Percentiles rank a stretch among this genome's conserved stretches.
These are phyloP conservation scores for Semnornis frantzii DNA, from an alignment of 2,113 vertebrate genomes.

Conservation along the genomic window DNA sequence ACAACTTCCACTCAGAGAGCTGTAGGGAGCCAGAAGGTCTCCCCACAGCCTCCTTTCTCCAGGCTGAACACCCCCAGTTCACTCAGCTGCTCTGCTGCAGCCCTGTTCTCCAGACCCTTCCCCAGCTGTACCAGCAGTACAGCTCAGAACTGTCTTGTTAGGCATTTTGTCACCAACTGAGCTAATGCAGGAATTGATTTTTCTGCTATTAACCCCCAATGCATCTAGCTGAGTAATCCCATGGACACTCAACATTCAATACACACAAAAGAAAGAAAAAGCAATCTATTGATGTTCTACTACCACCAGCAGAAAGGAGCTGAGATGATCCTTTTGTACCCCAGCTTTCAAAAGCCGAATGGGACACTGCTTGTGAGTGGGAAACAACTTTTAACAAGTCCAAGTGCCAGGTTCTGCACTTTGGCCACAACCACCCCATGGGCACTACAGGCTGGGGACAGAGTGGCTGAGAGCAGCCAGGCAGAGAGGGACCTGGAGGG, in stretches of 20 bases:
- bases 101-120: too few species aligned
- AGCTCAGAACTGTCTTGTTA: background rate
- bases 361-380: background rate
- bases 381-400: background rate
- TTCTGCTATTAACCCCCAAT: background rate
- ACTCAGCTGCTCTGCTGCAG: too few species aligned
- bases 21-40: too few species aligned
- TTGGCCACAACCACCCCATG: too few species aligned
- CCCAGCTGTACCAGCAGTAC: background rate
- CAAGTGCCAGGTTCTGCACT: too few species aligned
- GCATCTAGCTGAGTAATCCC: background rate
- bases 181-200: background rate
- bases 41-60: too few species aligned
- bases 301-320: background rate
- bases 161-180: background rate
- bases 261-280: background rate
- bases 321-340: background rate
- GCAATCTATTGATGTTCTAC: background rate
- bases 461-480: too few species aligned
- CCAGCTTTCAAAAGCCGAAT: background rate
- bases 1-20: too few species aligned
- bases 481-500: too few species aligned
- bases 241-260: background rate
- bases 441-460: too few species aligned
- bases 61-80: too few species aligned